Evolutionary conservation across 92 coral and sea anemone genomes (phyloP).

Genomic region (Zoanthus gigantus): DNA sequence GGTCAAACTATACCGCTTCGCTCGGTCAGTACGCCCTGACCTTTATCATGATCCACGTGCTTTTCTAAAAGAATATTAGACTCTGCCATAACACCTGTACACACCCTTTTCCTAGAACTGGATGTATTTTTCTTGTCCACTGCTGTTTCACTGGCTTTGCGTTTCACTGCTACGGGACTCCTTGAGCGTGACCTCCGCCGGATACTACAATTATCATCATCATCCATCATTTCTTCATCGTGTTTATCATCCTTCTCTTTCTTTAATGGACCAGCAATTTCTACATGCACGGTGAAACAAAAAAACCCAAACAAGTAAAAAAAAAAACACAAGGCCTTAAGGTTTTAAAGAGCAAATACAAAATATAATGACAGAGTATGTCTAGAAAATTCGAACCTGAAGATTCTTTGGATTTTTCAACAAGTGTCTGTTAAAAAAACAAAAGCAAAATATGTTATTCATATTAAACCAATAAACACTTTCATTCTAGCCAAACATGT

Average conservation of each 20-base stretch:
- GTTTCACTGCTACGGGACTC: conserved; percentile 28
- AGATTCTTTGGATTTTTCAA: conserved; percentile 84
- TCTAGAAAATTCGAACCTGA: conserved; percentile 61
- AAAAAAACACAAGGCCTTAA: not conserved
- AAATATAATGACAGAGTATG: not conserved
- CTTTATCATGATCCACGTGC: not conserved
- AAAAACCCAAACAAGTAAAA: not conserved
- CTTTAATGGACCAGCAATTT: conserved; percentile 6
- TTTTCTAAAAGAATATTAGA: not conserved
- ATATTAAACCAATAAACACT: too few species aligned
- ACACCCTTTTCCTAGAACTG: conserved; percentile 20
- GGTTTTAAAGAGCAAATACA: not conserved
- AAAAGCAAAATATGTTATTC: not conserved
- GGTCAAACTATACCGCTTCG: too few species aligned
- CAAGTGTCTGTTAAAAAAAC: conserved; percentile 64
- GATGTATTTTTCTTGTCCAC: conserved; percentile 24
- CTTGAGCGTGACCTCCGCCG: conserved; percentile 49
- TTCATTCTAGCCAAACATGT: too few species aligned
- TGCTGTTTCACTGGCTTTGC: conserved; percentile 20
- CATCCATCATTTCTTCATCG: conserved; percentile 34
- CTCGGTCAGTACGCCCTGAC: too few species aligned
- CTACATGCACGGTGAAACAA: not conserved
- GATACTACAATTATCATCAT: not conserved
- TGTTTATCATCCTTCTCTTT: conserved; percentile 32
- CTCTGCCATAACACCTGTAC: not conserved